A percentile compares a stretch with the other conserved stretches of the same genome.
Conservation (phyloP, 1,140 invertebrate species). For the Eurosta solidaginis region DNA sequence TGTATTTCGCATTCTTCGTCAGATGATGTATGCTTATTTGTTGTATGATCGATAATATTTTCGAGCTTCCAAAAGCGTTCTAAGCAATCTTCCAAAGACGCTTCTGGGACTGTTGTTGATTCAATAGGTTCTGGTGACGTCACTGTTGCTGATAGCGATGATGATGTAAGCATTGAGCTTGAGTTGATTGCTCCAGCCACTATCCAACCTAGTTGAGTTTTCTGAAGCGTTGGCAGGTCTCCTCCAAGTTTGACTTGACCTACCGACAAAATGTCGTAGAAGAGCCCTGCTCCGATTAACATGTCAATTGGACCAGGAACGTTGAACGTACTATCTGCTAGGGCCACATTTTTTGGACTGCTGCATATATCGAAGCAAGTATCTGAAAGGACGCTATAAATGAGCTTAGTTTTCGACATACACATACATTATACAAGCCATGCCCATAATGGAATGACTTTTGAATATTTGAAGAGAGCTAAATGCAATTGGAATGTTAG, state of each 20-base stretch:
- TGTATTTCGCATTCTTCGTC: background rate
- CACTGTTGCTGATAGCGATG: background rate
- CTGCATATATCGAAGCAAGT: too few relatives aligned
- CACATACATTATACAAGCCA: slow-evolving; percentile 40
- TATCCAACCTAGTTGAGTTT: background rate
- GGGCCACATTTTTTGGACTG: too few relatives aligned
- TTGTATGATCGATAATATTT: background rate
- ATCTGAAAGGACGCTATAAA: too few relatives aligned
- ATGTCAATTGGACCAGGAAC: too few relatives aligned
- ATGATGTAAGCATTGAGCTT: background rate
- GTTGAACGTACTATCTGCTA: too few relatives aligned
- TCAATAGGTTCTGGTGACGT: background rate
- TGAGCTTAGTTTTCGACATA: background rate
- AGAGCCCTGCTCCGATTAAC: too few relatives aligned
- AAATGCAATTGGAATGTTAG: slow-evolving; percentile 2
- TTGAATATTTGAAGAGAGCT: slow-evolving; percentile 50
- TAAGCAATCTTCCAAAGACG: background rate
- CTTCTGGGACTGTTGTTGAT: background rate
- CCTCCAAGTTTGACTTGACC: background rate
- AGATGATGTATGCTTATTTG: background rate
- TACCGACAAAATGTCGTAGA: too few relatives aligned
- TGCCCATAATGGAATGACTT: slow-evolving; percentile 49
- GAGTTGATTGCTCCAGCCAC: background rate
- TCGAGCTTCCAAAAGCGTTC: background rate
- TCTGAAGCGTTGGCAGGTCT: background rate